phyloP scores from a whole-genome alignment of 2,113 vertebrate species.

The Dasypus novemcinctus region DNA sequence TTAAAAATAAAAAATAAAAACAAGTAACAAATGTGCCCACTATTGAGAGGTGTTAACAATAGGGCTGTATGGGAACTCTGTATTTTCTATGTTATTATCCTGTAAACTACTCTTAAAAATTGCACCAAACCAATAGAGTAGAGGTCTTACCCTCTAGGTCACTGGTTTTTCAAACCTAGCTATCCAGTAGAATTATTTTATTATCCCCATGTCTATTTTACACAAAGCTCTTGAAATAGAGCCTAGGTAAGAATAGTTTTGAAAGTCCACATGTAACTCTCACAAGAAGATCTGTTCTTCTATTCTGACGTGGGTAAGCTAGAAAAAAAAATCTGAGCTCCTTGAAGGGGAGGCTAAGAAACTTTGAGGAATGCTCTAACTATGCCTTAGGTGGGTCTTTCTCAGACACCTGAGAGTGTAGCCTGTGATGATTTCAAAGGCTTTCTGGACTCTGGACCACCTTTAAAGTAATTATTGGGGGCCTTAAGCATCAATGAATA shows the following conservation, averaged over 20 bases:
- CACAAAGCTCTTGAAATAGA: background rate
- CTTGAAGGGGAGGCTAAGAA: background rate
- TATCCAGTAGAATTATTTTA: background rate
- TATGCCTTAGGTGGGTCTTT: background rate
- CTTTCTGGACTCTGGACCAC: background rate
- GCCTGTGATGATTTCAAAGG: background rate
- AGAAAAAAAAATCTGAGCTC: background rate
- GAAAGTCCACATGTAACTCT: background rate
- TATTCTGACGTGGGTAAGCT: background rate
- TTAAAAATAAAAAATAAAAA: no score
- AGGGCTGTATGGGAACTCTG: no score
- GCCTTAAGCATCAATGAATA: background rate
- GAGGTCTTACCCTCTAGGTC: background rate
- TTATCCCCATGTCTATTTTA: background rate
- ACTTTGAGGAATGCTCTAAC: background rate
- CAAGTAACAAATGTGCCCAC: no score
- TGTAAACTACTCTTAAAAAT: background rate
- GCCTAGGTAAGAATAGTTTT: background rate
- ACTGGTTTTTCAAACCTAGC: background rate
- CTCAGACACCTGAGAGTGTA: background rate
- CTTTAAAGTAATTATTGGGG: background rate
- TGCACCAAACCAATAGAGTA: background rate
- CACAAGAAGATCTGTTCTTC: background rate
- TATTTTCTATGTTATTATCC: no score
- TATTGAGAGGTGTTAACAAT: no score